A percentile compares a stretch with the other conserved stretches of the same genome.
Conservation (phyloP, 2,888 invertebrate genomes). For the Tachina grossa region DNA sequence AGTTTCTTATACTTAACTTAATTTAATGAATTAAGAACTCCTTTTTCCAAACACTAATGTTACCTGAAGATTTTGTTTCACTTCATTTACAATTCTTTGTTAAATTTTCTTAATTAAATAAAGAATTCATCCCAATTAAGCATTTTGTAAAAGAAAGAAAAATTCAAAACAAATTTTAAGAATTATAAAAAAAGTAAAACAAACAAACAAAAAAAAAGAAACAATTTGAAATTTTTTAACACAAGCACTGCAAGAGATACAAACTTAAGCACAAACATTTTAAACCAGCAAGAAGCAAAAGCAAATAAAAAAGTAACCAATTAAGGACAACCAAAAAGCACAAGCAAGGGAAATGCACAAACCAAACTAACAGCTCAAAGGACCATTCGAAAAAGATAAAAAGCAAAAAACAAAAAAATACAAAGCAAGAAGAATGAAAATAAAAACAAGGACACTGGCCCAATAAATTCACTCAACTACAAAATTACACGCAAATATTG, state of each 20-base stretch:
- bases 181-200: not conserved
- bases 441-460: not conserved
- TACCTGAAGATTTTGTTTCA: too few species aligned
- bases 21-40: too few species aligned
- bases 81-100: too few species aligned
- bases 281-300: slow-evolving; percentile 12
- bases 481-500: slow-evolving; percentile 16
- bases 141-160: not conserved
- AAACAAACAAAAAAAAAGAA: not conserved
- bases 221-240: not conserved
- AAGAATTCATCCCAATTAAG: slow-evolving; percentile 10
- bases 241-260: slow-evolving; percentile 7
- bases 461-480: slow-evolving; percentile 21
- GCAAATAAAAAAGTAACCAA: slow-evolving; percentile 57
- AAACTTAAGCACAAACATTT: slow-evolving; percentile 38
- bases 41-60: too few species aligned
- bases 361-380: not conserved
- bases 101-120: not conserved
- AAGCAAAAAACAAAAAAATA: too few species aligned
- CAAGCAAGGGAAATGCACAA: slow-evolving; percentile 50
- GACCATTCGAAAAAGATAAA: not conserved
- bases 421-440: too few species aligned
- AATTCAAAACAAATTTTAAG: not conserved
- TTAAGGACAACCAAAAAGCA: slow-evolving; percentile 65
- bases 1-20: too few species aligned